Conservation (phyloP, 2,888 invertebrate species). For the Acronicta alni region DNA sequence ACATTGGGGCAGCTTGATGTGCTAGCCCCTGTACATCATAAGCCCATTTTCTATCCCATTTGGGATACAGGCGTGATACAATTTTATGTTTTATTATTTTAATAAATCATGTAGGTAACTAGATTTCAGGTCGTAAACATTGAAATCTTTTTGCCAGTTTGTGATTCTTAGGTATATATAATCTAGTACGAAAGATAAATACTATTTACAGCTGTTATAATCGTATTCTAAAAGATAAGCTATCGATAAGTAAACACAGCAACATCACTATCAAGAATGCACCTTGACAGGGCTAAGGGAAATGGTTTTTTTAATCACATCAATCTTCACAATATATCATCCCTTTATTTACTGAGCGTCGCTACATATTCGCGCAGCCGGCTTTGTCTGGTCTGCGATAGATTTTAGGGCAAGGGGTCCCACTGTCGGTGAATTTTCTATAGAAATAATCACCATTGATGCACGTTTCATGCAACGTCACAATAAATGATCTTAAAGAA, state of each 20-base stretch:
- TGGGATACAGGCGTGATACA: no score
- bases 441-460: constrained; percentile 64
- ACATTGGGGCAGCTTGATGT: no score
- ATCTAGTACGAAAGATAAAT: no score
- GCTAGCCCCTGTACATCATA: no score
- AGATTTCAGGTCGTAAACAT: no score
- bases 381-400: constrained; percentile 76
- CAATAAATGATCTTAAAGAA: constrained; percentile 56
- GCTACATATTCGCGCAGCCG: constrained; percentile 85
- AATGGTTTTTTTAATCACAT: constrained; percentile 86
- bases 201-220: no score
- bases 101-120: no score
- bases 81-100: no score
- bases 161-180: no score
- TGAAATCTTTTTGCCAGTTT: no score
- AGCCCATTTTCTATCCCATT: no score
- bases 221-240: background rate
- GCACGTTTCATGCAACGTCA: constrained; percentile 65
- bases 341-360: constrained; percentile 84
- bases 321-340: constrained; percentile 86
- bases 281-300: constrained; percentile 87
- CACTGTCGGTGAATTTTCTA: constrained; percentile 61
- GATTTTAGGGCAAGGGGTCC: constrained; percentile 69
- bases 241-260: constrained; percentile 48
- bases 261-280: constrained; percentile 77